Base-by-base conservation (phyloP, 2,888 invertebrate species). In the Dryomyza anilis region DNA sequence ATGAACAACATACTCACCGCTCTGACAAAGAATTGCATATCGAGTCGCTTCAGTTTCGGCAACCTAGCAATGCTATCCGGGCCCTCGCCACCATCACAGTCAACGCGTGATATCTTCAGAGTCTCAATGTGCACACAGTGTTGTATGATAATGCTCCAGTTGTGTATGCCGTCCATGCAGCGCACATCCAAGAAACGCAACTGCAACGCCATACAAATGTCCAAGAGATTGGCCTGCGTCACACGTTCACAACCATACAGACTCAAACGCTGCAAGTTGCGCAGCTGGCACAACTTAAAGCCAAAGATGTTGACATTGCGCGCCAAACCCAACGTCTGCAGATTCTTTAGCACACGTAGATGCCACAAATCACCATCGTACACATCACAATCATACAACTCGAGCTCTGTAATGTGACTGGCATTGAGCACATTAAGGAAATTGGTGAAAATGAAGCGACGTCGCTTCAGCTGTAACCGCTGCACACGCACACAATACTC, bases 121-220 rank as follows among this genome's bases (percentile, higher is more conserved):
- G 64, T 64, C 23, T 67, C 67, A 30, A 67, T 25, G 10, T 16
- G 16, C 3, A 27, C 43, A 10, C 67, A 67, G 16, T 57, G 36
- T 8, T 62, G 21, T 23, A 64, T 5, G 12, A 57, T 57, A 39
- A 19, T 16, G 48, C 39, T 56, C 53, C 46, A 29, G 48, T 48
- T 3, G 1, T 10, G 19, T n/a, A 53, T 46, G 16, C 10, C 7
- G n/a, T 57, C 33, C 5, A 45, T 52, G 2, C 48, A 25, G 23
- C 67, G 67, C 19, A 61, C 46, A 53, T 67, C 67, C 52, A 67
- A 60, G 52, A 16, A 67, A 14, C 23, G 53, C 7, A 67, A 23
- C 5, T 56, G 30, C 21, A 64, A 21, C 8, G 45, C 4, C 53
- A 23, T 33, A 53, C 64, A 64, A 33, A 59, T 60, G 3, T 52